Base-by-base conservation (phyloP, 2,888 invertebrate genomes). In the Allacma fusca region DNA sequence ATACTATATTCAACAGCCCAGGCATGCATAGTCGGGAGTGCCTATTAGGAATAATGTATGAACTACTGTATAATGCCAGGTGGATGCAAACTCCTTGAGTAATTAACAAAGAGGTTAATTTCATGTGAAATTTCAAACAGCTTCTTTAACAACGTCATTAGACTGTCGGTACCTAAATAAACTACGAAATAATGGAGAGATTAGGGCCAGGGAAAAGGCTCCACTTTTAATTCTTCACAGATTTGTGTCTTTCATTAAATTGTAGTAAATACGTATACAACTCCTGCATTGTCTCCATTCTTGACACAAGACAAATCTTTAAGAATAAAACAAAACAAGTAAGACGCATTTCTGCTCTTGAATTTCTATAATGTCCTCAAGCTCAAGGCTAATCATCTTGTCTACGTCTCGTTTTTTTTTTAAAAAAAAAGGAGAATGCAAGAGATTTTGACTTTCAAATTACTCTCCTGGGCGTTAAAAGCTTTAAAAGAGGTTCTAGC, bases 311-410 rank as follows among this genome's bases (percentile, higher is more conserved):
- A n/a, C n/a, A n/a, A n/a, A 34, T 34, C 34, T 34, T 34, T n/a
- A 50, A 50, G 19, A 16, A 12, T 50, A 50, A 16, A 50, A 50
- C 7, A 50, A n/a, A 16, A 50, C 5, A 34, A 34, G 9, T 34
- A 34, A 34, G 34, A 16, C 50, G 16, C 50, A n/a, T n/a, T n/a
- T 50, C 16, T 50, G 50, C 50, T 9, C 50, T 50, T 50, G 50
- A 50, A 50, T 40, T 40, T 40, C 13, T 13, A 13, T 50, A 50
- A 50, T 28, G 24, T 16, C 24, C 9, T 65, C 28, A 65, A 62
- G 16, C 62, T 62, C 62, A 26, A 26, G 62, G 26, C 23, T 62
- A 65, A 65, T 65, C 16, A 65, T 50, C 50, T 50, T 24, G 29
- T 26, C 26, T 28, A 62, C 4, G 62, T n/a, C n/a, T n/a, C n/a